These are phyloP conservation scores for Choloepus hoffmanni DNA, from an alignment of 2,113 vertebrate species.

Conservation along the genomic window DNA sequence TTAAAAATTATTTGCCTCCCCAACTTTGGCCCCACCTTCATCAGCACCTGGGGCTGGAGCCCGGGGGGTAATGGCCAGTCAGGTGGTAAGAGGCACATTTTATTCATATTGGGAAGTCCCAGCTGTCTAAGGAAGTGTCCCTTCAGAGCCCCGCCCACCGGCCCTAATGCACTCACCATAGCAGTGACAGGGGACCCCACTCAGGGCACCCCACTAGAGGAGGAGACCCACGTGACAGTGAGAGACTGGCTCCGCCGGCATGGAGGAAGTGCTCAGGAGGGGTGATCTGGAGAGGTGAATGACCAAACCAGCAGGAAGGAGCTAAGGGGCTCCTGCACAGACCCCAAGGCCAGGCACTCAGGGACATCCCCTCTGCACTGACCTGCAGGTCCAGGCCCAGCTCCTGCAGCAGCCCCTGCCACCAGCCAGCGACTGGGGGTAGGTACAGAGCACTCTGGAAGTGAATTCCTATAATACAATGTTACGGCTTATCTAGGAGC, in stretches of 20 bases:
- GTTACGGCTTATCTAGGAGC: background rate
- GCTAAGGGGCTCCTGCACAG: rapidly evolving
- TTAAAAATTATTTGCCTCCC: background rate
- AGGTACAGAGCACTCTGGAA: background rate
- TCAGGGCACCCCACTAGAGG: background rate
- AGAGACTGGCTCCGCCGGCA: background rate
- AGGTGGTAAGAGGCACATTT: background rate
- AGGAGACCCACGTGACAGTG: rapidly evolving
- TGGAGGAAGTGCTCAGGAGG: rapidly evolving
- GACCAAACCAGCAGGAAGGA: rapidly evolving
- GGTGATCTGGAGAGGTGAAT: rapidly evolving
- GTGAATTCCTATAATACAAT: background rate
- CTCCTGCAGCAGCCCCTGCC: background rate
- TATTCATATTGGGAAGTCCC: background rate
- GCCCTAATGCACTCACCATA: background rate
- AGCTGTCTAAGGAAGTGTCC: background rate
- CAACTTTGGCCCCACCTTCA: no score
- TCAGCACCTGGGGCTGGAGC: background rate
- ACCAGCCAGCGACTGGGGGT: background rate
- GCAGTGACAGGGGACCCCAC: background rate
- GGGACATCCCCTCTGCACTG: rapidly evolving
- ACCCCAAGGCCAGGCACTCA: background rate
- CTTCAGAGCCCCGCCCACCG: background rate
- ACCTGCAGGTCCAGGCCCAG: rapidly evolving
- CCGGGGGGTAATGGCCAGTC: no score